Evolutionary conservation across 2,797 vertebrate species (phyloP), one percentile per base, ranked within the genome.

Genomic region (Rhabdomys pumilio): DNA sequence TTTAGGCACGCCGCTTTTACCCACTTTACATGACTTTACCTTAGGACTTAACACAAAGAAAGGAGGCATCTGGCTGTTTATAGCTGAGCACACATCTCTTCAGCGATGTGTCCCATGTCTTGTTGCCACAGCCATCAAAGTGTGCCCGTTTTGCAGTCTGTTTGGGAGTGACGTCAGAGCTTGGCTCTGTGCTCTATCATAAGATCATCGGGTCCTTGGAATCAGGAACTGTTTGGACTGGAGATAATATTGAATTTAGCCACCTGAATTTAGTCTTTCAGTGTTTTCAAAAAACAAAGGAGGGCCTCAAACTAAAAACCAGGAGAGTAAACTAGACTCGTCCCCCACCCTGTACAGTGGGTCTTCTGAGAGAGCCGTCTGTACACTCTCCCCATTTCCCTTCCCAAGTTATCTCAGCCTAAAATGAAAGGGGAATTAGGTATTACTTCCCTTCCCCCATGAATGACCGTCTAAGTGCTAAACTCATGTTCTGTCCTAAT

Each of bases 191-290:
- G 38, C 92, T 11, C 13, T 19, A 1, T 53, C 47, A 19, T 31
- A 10, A 50, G 26, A 31, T 53, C 61, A 53, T 63, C 31, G 15
- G 24, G 31, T 92, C 83, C 96, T 81, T 76, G n/a, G 91, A 88
- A 69, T 95, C 57, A 77, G 63, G 57, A 85, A 26, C 81, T 94
- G n/a, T 79, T 96, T 96, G 63, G 22, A 67, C 38, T 65, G 80
- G 75, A 90, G 87, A 84, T 92, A 53, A 44, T 57, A 67, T 8
- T 85, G 67, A 95, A n/a, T 26, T 93, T 89, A 86, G 57, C 67
- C 29, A 82, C 61, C 47, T 91, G 79, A 95, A 72, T 87, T 93
- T 55, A 94, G 87, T 90, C 65, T 91, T 96, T 44, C 19, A 63
- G 53, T 92, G 3, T 86, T 93, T 61, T 91, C 13, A 91, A 84